Evolutionary conservation across 2,888 invertebrate species (phyloP).

Genomic region (Xiphydria camelus): DNA sequence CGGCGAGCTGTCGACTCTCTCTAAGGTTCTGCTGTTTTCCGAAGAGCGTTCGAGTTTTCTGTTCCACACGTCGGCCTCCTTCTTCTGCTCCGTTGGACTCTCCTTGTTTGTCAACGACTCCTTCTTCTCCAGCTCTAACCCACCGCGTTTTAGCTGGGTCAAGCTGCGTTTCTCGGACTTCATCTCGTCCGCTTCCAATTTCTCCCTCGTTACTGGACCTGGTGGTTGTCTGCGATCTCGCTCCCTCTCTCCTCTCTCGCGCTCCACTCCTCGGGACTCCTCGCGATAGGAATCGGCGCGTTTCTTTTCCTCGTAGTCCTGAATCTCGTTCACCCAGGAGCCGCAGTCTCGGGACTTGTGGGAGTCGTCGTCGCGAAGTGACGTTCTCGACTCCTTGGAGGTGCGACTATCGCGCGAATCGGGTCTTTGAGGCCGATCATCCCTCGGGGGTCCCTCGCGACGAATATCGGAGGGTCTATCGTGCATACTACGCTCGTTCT

Average conservation of each 20-base stretch:
- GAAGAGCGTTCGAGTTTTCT: slow-evolving; percentile 61
- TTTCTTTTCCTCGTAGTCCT: slow-evolving; percentile 53
- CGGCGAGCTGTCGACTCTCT: slow-evolving; percentile 40
- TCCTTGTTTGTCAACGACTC: slow-evolving; percentile 49
- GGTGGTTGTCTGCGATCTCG: slow-evolving; percentile 60
- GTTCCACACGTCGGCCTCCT: slow-evolving; percentile 61
- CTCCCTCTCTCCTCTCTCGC: slow-evolving; percentile 40
- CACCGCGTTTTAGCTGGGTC: slow-evolving; percentile 60
- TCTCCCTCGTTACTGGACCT: slow-evolving; percentile 65
- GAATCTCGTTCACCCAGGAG: slow-evolving; percentile 51
- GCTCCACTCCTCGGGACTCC: slow-evolving; percentile 38
- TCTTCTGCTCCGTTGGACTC: slow-evolving; percentile 61
- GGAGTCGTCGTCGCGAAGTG: slow-evolving; percentile 46
- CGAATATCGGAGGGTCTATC: slow-evolving; percentile 41
- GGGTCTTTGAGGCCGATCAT: slow-evolving; percentile 62
- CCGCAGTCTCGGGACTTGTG: slow-evolving; percentile 43
- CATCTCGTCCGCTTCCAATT: slow-evolving; percentile 64
- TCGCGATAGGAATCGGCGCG: slow-evolving; percentile 51
- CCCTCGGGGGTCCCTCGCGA: slow-evolving; percentile 31
- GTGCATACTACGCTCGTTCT: slow-evolving; percentile 35
- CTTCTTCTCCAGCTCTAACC: slow-evolving; percentile 45
- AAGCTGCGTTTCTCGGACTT: slow-evolving; percentile 60
- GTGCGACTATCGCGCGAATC: slow-evolving; percentile 65
- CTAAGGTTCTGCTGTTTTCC: slow-evolving; percentile 42
- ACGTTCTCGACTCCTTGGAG: slow-evolving; percentile 60